Conservation (phyloP, 2,113 vertebrate genomes). For the Hylia prasina region DNA sequence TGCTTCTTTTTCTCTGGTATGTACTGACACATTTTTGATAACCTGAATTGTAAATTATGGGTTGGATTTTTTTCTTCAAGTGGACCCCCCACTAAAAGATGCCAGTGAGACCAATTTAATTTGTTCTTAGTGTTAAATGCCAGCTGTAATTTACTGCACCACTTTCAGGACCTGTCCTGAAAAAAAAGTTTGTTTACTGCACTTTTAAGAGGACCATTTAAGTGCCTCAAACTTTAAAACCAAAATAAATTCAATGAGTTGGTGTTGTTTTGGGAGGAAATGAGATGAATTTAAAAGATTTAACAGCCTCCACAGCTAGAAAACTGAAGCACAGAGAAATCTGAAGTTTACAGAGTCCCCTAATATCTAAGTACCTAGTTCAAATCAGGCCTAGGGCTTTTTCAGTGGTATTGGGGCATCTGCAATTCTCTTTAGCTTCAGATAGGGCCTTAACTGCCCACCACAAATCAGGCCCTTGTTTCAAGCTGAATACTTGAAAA, state of each 20-base stretch:
- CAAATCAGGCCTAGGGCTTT: constrained; percentile 21
- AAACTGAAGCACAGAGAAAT: neutral
- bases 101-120: neutral
- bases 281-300: neutral
- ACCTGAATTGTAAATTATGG: neutral
- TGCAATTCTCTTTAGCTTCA: constrained; percentile 17
- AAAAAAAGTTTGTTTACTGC: neutral
- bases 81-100: neutral
- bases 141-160: neutral
- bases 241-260: neutral
- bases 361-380: neutral
- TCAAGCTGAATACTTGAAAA: constrained; percentile 38
- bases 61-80: neutral
- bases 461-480: neutral
- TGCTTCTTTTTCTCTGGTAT: neutral
- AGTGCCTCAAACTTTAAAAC: neutral
- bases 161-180: neutral
- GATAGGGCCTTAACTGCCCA: neutral
- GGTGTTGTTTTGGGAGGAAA: neutral
- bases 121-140: neutral
- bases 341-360: neutral
- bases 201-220: neutral
- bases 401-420: neutral
- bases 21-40: neutral
- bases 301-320: neutral